A percentile compares a stretch with the other conserved stretches of the same genome.
Evolutionary conservation across 2,888 invertebrate genomes (phyloP).

Genomic region (Automeris io): DNA sequence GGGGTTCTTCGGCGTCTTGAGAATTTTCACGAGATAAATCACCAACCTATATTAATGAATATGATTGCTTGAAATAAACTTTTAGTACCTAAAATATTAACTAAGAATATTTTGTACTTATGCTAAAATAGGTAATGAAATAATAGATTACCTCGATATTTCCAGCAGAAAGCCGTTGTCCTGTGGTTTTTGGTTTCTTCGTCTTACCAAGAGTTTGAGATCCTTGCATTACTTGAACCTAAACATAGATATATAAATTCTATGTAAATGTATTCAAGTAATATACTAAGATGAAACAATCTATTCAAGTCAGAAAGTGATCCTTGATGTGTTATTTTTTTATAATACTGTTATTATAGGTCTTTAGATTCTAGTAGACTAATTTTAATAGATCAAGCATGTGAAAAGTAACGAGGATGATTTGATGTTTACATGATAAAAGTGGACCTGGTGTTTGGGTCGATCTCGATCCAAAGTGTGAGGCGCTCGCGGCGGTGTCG

Average conservation of each 20-base stretch:
- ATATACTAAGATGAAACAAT: too few species aligned
- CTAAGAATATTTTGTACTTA: background rate
- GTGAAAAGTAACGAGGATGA: background rate
- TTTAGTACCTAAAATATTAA: too few species aligned
- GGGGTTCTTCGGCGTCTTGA: slow-evolving; percentile 81
- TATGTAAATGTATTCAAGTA: background rate
- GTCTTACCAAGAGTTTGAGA: slow-evolving; percentile 90
- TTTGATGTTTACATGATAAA: slow-evolving; percentile 4
- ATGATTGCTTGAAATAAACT: background rate
- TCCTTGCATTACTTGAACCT: slow-evolving; percentile 83
- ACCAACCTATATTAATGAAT: slow-evolving; percentile 67
- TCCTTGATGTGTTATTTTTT: too few species aligned
- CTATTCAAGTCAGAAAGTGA: too few species aligned
- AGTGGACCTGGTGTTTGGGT: slow-evolving; percentile 77
- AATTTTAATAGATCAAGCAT: background rate
- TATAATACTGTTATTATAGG: too few species aligned
- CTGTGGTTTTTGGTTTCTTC: slow-evolving; percentile 86
- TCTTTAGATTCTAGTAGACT: background rate
- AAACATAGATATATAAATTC: background rate
- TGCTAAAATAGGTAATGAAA: background rate
- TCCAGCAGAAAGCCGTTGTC: slow-evolving; percentile 88
- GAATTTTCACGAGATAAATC: slow-evolving; percentile 83
- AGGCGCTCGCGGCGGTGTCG: slow-evolving; percentile 65
- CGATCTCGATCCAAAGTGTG: slow-evolving; percentile 68
- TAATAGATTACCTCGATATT: slow-evolving; percentile 80